Evolutionary conservation across 2,797 vertebrate genomes (phyloP).

Genomic region (Falco novaeseelandiae): DNA sequence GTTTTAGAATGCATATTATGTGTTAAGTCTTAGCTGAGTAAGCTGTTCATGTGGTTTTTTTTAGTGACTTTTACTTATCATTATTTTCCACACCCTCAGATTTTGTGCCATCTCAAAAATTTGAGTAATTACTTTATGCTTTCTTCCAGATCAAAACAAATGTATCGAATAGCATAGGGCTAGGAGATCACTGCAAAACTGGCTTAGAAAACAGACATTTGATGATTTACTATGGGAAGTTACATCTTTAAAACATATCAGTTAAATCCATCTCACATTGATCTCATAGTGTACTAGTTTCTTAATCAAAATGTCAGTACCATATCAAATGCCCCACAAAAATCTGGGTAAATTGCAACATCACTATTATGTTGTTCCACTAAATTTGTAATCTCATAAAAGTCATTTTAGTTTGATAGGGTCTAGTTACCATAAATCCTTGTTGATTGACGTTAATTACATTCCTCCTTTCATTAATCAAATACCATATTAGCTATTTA

Average conservation of each 20-base stretch:
- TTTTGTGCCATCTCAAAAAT: not conserved
- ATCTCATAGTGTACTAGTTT: not conserved
- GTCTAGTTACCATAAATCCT: not conserved
- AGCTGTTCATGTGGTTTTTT: not conserved
- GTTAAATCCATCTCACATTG: not conserved
- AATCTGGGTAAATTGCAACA: not conserved
- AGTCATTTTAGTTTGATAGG: not conserved
- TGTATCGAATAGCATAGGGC: not conserved
- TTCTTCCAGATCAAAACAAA: not conserved
- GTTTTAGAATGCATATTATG: not conserved
- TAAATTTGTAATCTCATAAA: not conserved
- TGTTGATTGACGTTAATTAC: not conserved
- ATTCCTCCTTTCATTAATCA: not conserved
- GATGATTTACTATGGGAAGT: not conserved
- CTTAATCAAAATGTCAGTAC: conserved; percentile 11
- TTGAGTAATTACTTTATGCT: not conserved
- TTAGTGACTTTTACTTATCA: not conserved
- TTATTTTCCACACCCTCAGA: not conserved
- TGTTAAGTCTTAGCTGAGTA: not conserved
- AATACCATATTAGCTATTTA: not conserved
- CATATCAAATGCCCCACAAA: not conserved
- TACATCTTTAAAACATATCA: not conserved
- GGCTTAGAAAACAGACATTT: not conserved
- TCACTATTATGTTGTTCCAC: accelerated
- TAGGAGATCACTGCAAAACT: not conserved